Evolutionary conservation across 2,113 vertebrate genomes (phyloP).

Genomic region (Mus pahari): DNA sequence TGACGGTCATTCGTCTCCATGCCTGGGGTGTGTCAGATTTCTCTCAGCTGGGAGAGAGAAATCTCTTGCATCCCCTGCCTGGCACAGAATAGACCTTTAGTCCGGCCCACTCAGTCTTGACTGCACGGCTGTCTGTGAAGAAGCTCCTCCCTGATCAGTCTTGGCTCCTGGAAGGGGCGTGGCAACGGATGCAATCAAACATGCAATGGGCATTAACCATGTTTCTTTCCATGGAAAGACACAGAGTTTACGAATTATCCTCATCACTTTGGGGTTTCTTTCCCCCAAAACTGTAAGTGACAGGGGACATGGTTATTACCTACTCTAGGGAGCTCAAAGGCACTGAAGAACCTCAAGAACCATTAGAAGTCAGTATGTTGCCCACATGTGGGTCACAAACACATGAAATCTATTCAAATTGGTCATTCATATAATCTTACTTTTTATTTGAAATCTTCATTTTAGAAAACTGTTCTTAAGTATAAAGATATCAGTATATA

Average conservation of each 20-base stretch:
- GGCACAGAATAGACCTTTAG: not conserved
- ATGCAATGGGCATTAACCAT: not conserved
- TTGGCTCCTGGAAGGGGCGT: not conserved
- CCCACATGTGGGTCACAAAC: rapidly evolving
- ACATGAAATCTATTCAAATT: not conserved
- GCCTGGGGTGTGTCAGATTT: not conserved
- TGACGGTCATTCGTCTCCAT: no score
- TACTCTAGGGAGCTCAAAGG: not conserved
- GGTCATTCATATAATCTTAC: not conserved
- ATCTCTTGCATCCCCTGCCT: not conserved
- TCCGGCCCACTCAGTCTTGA: no score
- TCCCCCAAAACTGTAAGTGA: not conserved
- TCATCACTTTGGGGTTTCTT: not conserved
- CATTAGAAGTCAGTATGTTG: not conserved
- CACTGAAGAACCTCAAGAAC: not conserved
- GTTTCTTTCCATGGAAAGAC: conserved; percentile 8
- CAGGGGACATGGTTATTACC: not conserved
- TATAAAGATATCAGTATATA: not conserved
- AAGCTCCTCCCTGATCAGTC: not conserved
- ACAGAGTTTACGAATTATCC: not conserved
- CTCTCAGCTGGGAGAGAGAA: not conserved
- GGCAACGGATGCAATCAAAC: not conserved
- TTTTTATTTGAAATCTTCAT: not conserved
- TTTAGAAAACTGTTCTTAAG: not conserved
- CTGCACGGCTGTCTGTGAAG: not conserved